Base-by-base conservation (phyloP, 2,888 invertebrate species). In the Pinctada fucata region DNA sequence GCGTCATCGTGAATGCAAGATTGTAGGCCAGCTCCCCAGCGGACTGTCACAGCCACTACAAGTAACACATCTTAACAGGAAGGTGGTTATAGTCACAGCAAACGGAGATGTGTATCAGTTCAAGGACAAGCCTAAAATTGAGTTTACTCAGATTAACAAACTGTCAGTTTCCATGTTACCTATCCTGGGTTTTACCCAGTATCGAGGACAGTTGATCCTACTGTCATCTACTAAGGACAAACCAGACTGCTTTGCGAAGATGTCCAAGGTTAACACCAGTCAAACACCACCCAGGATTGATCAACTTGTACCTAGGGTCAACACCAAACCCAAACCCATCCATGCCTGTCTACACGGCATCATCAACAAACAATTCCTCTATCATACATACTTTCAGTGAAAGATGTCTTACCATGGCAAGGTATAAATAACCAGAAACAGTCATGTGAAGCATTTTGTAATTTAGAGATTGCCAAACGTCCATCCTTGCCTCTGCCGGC, bases 321-420 rank as follows among this genome's bases (percentile, higher is more conserved):
- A 70, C 50, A 74, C 69, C 0, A 77, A 79, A 16, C 86, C 84
- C 10, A 84, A 82, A 67, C 82, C 82, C 8, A 78, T 86, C 16
- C 83, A 83, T 70, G 83, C 83, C 1, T 86, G 83, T 75, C 75
- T 78, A 5, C 78, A 84, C 16, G 74, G 80, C 4, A 82, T 80
- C 66, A 78, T 86, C 6, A 84, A 84, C 68, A 86, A 84, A 58
- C 76, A 82, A 63, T 86, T 80, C 64, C 65, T 86, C 49, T 86
- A 86, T 67, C 86, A 86, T 78, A 86, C 86, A 31, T 86, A 86
- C 58, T 86, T 83, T 75, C 84, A 84, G 71, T 86, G 69, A 66
- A 31, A 65, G n/a, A n/a, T n/a, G n/a, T n/a, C n/a, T n/a, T n/a
- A n/a, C n/a, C n/a, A n/a, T n/a, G n/a, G n/a, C n/a, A n/a, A n/a